Evolutionary conservation across 2,113 vertebrate species (phyloP), one percentile per base, ranked within the genome.

Genomic region (Sorex araneus): DNA sequence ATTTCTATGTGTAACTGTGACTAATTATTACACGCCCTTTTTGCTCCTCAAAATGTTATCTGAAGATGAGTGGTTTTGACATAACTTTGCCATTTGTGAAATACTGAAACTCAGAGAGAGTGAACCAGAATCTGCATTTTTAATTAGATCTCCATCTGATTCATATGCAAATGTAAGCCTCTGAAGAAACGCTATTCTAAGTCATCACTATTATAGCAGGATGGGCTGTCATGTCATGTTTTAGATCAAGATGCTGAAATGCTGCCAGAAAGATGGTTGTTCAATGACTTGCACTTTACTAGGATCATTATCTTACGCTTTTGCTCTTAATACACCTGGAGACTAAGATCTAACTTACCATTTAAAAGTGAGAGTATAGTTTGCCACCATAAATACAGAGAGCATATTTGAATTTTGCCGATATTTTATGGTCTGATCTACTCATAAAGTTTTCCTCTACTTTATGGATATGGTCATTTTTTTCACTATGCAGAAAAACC

Each of bases 231-330:
- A 70, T 0, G 2, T 43, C 71, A 91, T 47, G 50, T 67, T 70
- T 89, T 96, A 91, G 85, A 27, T 25, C 16, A 63, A 23, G 66
- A 84, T 30, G 67, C 63, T 95, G 74, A 88, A 84, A 95, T 80
- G 9, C 27, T 96, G 88, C 80, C 91, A 80, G 69, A 30, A 18
- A 96, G 94, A 87, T 8, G 66, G 11, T 93, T 92, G 47, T 50
- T 50, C 50, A 60, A 19, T 16, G 85, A 16, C 73, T 73, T n/a
- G 36, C 47, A 40, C 23, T 0, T 0, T 47, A 91, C 60, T 64
- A 81, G 91, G 80, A 70, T 91, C 50, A 45, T 90, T 88, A 75
- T 71, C 57, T 71, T 74, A 63, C 2, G 30, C 34, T n/a, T 93
- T 43, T 25, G 64, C 82, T 94, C 36, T 13, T 27, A 50, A 89